Evolutionary conservation across 2,113 vertebrate species (phyloP), one percentile per base, ranked within the genome.

Genomic region (Notothenia coriiceps): DNA sequence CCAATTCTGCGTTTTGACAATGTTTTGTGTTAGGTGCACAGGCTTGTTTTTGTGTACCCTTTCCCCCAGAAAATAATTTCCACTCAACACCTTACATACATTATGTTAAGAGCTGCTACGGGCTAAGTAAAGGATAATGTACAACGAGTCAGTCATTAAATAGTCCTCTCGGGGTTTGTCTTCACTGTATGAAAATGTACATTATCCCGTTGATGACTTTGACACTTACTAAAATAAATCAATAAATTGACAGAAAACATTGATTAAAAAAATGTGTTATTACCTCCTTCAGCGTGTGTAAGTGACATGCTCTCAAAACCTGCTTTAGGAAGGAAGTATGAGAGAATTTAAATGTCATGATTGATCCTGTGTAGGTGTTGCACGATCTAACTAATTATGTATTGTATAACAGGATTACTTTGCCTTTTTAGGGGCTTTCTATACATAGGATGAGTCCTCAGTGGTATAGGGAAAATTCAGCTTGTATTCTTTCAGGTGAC

Each of bases 61-160:
- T 50, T 67, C 44, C 14, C 43, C 25, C 49, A 73, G 60, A 79
- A 83, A 83, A 81, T 86, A 56, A 62, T 22, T 72, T 52, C 46
- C 33, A 43, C 60, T 78, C 17, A 66, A 82, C 63, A 67, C 14
- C 35, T 59, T 52, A 70, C 56, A 51, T 51, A 33, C 35, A 40
- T 6, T 40, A 40, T 15, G n/a, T 65, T 65, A 6, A 74, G 56
- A 78, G 66, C 67, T 71, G 54, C 52, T 70, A 6, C 50, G 29
- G 29, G 43, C 13, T 33, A 25, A 63, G 35, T 0, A 50, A 65
- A 70, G 20, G 50, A 68, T 43, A 20, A 47, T 40, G 35, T 40
- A 40, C 35, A 40, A 7, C 6, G 35, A 40, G 35, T 40, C 35
- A 40, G 35, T 40, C 35, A 40, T 40, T 40, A 40, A 7, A 40